phyloP scores from a whole-genome alignment of 2,888 invertebrate genomes.

The Volucella inanis region DNA sequence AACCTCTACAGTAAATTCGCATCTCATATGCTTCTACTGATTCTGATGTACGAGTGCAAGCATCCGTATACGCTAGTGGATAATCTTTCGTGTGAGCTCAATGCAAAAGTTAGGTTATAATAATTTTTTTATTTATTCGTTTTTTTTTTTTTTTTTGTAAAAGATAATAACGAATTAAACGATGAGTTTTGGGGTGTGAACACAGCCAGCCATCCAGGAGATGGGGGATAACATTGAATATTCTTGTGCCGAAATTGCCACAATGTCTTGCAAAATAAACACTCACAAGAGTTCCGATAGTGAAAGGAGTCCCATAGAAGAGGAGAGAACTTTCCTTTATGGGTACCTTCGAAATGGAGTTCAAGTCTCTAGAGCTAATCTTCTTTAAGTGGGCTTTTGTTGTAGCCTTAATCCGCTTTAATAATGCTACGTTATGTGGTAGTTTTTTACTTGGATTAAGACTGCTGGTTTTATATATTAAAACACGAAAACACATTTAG shows the following conservation, averaged over 20 bases:
- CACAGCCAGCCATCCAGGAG: constrained; percentile 3
- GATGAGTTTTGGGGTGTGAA: constrained; percentile 17
- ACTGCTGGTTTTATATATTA: constrained; percentile 19
- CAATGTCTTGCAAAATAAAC: constrained; percentile 56
- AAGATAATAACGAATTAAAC: constrained; percentile 64
- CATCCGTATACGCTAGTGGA: constrained; percentile 11
- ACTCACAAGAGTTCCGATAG: constrained; percentile 23
- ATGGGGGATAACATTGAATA: constrained; percentile 25
- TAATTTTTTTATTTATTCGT: constrained; percentile 14
- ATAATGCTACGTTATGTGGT: constrained; percentile 48
- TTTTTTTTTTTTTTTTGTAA: background rate
- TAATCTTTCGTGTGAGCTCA: constrained; percentile 58
- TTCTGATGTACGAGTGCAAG: constrained; percentile 47
- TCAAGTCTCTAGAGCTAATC: constrained; percentile 47
- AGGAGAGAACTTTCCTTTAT: constrained; percentile 35
- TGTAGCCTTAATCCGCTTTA: constrained; percentile 45
- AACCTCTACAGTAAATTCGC: constrained; percentile 38
- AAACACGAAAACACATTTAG: background rate
- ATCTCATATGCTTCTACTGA: constrained; percentile 36
- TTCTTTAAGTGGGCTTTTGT: constrained; percentile 60
- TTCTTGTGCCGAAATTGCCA: constrained; percentile 51
- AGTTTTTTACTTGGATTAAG: constrained; percentile 55
- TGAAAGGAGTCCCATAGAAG: no score
- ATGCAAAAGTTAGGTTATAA: constrained; percentile 69
- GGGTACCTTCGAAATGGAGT: constrained; percentile 18